Conservation (phyloP, 2,113 vertebrate species). For the Scomber japonicus region DNA sequence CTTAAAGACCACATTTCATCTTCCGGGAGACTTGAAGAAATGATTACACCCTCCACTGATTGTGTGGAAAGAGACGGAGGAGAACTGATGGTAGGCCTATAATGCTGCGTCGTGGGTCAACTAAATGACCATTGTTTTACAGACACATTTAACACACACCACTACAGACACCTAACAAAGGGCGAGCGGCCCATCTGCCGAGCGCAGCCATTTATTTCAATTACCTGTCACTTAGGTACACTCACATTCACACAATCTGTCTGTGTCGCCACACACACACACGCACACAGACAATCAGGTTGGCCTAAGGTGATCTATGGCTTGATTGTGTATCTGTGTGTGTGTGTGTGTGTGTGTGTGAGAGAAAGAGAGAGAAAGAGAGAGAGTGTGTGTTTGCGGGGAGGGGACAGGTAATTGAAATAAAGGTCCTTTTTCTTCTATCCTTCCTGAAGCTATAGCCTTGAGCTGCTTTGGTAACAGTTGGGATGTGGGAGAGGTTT, state of each 20-base stretch:
- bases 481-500: constrained; percentile 22
- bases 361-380: no score
- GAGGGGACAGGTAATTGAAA: constrained; percentile 59
- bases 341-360: constrained; percentile 5
- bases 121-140: constrained; percentile 27
- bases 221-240: constrained; percentile 35
- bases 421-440: constrained; percentile 28
- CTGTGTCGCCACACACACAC: background rate
- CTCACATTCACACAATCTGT: no score
- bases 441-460: constrained; percentile 35
- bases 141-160: constrained; percentile 23
- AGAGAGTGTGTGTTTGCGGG: constrained; percentile 25
- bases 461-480: constrained; percentile 34
- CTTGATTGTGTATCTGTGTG: constrained; percentile 9
- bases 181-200: background rate
- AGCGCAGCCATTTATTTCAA: constrained; percentile 51
- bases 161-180: constrained; percentile 21
- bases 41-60: background rate
- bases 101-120: background rate
- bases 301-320: constrained; percentile 43
- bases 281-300: constrained; percentile 10
- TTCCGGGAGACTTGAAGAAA: constrained; percentile 6
- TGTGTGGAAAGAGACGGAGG: background rate
- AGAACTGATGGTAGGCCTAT: constrained; percentile 8
- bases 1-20: constrained; percentile 2